Percentiles rank a stretch among this genome's conserved stretches.
Evolutionary conservation across 2,797 vertebrate species (phyloP).

Genomic region (Pangasius mekongensis): DNA sequence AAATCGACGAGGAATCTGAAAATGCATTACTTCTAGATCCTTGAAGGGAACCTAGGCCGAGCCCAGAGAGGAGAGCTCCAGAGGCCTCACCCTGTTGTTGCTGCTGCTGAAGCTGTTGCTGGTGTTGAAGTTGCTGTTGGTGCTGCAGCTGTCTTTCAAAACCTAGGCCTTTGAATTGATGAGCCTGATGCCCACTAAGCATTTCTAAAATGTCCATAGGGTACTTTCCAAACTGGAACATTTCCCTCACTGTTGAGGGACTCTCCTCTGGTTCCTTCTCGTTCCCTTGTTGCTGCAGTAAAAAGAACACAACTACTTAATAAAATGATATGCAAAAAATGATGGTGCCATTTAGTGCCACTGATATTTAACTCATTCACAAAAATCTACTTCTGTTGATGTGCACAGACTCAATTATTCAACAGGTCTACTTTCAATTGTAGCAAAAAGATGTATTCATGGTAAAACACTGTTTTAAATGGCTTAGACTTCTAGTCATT

Average conservation of each 20-base stretch:
- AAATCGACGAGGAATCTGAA: constrained; percentile 78
- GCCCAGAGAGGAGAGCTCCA: constrained; percentile 77
- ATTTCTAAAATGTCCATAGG: constrained; percentile 86
- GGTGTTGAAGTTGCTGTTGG: constrained; percentile 83
- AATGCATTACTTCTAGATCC: constrained; percentile 78
- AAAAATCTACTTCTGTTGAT: neutral
- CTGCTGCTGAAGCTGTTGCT: constrained; percentile 83
- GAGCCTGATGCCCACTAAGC: constrained; percentile 84
- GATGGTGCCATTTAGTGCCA: neutral
- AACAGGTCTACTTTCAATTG: constrained; percentile 5
- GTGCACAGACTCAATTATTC: neutral
- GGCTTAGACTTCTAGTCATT: too few species aligned
- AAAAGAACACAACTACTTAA: constrained; percentile 29
- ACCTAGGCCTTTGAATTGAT: constrained; percentile 83
- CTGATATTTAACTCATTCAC: neutral
- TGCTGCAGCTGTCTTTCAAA: constrained; percentile 79
- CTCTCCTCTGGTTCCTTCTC: constrained; percentile 46
- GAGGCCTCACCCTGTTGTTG: constrained; percentile 73
- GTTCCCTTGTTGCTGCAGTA: constrained; percentile 35
- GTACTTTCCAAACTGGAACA: constrained; percentile 86
- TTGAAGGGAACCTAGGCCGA: constrained; percentile 78
- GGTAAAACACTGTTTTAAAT: constrained; percentile 24
- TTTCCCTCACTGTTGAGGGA: constrained; percentile 67
- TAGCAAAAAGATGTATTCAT: neutral
- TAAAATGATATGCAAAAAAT: neutral